phyloP scores from a whole-genome alignment of 2,888 invertebrate genomes.

The Phengaris arion region DNA sequence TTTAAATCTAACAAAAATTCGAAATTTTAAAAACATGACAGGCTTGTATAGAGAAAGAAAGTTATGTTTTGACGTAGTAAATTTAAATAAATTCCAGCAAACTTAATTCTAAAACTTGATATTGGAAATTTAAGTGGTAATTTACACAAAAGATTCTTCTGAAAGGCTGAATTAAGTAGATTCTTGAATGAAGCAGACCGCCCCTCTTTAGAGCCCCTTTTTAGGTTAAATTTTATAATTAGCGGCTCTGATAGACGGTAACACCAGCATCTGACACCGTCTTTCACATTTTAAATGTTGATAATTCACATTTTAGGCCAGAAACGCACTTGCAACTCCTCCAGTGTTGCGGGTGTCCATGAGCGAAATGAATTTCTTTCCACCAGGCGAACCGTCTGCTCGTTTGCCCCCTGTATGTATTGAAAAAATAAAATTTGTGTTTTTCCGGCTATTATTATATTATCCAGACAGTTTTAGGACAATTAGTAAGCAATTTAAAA shows the following conservation, averaged over 20 bases:
- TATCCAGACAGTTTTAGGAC: too few relatives aligned
- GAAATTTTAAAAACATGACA: not conserved
- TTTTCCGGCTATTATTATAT: too few relatives aligned
- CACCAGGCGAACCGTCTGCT: too few relatives aligned
- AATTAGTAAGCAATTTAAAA: too few relatives aligned
- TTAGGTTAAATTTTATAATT: conserved; percentile 30
- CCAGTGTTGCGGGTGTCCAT: too few relatives aligned
- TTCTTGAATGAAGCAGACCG: conserved; percentile 50
- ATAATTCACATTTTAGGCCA: too few relatives aligned
- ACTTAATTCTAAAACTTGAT: conserved; percentile 56
- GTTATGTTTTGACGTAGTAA: conserved; percentile 32
- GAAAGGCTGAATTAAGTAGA: conserved; percentile 50
- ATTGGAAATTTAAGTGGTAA: conserved; percentile 60
- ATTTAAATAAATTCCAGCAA: conserved; percentile 43
- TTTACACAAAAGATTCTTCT: conserved; percentile 56
- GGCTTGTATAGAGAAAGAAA: conserved; percentile 7
- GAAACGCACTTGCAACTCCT: too few relatives aligned
- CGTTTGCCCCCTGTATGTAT: too few relatives aligned
- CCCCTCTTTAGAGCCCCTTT: conserved; percentile 36
- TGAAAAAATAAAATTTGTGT: too few relatives aligned
- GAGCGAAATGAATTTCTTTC: too few relatives aligned
- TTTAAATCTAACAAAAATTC: not conserved
- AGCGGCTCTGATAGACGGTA: conserved; percentile 12
- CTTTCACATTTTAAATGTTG: too few relatives aligned
- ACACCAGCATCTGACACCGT: not conserved